Base-by-base conservation (phyloP, 2,888 invertebrate genomes). In the Drosophila neoperkinsi region DNA sequence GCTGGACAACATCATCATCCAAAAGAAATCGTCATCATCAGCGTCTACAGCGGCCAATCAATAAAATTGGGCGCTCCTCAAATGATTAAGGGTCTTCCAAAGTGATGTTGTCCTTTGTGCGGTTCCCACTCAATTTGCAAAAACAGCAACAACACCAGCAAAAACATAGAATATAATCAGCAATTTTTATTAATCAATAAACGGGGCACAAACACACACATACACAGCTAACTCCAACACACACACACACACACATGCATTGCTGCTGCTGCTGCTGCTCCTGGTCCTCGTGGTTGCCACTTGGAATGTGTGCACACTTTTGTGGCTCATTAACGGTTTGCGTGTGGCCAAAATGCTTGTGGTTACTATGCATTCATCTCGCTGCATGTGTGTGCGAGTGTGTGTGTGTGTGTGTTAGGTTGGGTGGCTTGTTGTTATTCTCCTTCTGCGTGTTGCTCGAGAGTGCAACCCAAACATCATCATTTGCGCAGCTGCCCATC, bases 301-400 rank as follows among this genome's bases (percentile, higher is more conserved):
- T 13, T 57, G n/a, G 10, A 7, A n/a, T 43, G 18, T 68, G 67
- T 75, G 74, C 82, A 81, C 84, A 78, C 70, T 82, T 84, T 82
- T 87, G 90, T 82, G 90, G 90, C 88, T 90, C 87, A 90, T 90
- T 90, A 90, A 88, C 81, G 90, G 87, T 79, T 90, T 81, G 83
- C 80, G 71, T 77, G 83, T 60, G 63, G 68, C 81, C 82, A 67
- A 82, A 81, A 72, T 85, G 84, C 71, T 74, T 76, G 79, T 55
- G 81, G 82, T 52, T 79, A 76, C 74, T 73, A 58, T 63, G 71
- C 82, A 84, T 85, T 71, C 87, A 80, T 59, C 51, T 70, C 5
- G 28, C 31, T 52, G 50, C 52, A 51, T 28, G 30, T 30, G 49
- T 57, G 61, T 38, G 43, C 36, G 38, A 46, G 56, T 43, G 61